Base-by-base conservation (phyloP, 2,113 vertebrate species). In the Apeltes quadracus region DNA sequence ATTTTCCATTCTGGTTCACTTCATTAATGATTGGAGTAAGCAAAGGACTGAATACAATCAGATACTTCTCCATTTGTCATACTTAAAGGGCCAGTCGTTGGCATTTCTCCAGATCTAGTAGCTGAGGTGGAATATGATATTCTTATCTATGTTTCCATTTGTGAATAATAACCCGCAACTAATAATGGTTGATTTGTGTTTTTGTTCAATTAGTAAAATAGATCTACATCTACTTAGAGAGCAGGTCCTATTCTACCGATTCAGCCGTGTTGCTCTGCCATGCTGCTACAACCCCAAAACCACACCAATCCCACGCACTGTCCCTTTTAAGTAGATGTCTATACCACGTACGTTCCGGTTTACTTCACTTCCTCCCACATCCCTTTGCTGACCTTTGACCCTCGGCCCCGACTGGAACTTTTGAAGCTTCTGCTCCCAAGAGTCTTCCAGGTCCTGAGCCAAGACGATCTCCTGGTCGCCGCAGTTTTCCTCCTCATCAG, bases 371-470 rank as follows among this genome's bases (percentile, higher is more conserved):
- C 6, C 1, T 16, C 18, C 4, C 12, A 46, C n/a, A 7, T n/a
- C 4, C 29, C 46, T 20, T 7, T 12, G 59, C 85, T 69, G 64
- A 98, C 97, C 97, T 93, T 84, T 93, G 72, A 91, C 14, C 43
- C 96, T 92, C 0, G 75, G 58, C 5, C 93, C 94, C 16, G 92
- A 83, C 69, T 92, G 83, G 68, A 96, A 97, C 0, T 0, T 63
- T 29, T 91, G 93, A 2, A 97, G 78, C 9, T 91, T 95, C 91
- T 98, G 96, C 7, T 99, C 97, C 97, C 97, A 99, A 3, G 77
- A 57, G 3, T 99, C 98, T 79, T 98, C 98, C 79, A 96, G 67
- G 83, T 99, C 98, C 50, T 95, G 96, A 6, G 81, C 84, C 73
- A 96, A 89, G 34, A 96, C 57, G 4, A 96, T 93, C 0, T 92